Conservation (phyloP, 2,797 vertebrate species). For the Babyrousa celebensis region DNA sequence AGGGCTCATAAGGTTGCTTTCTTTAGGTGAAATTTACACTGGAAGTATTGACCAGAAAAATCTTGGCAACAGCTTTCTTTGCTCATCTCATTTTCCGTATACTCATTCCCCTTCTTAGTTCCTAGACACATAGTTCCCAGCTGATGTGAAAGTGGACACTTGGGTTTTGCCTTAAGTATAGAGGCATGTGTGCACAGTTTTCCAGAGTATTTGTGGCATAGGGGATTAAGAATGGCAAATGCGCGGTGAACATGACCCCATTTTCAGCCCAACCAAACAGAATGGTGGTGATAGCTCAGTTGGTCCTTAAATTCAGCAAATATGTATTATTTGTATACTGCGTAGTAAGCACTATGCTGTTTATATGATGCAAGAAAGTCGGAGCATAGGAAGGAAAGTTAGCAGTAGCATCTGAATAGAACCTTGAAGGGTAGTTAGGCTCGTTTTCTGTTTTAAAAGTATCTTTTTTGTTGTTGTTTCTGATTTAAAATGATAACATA, state of each 20-base stretch:
- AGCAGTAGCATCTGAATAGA: slow-evolving; percentile 7
- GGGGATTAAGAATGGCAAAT: neutral
- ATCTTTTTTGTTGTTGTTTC: slow-evolving; percentile 36
- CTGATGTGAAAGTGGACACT: neutral
- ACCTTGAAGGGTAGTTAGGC: slow-evolving; percentile 37
- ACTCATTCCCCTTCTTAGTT: neutral
- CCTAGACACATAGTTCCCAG: neutral
- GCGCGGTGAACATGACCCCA: neutral
- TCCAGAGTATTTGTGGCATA: neutral
- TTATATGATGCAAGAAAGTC: neutral
- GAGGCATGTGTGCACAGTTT: slow-evolving; percentile 7
- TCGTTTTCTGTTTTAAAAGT: slow-evolving; percentile 50
- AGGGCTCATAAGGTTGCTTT: neutral
- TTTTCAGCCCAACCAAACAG: slow-evolving; percentile 34
- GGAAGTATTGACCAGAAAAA: slow-evolving; percentile 26
- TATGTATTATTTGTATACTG: neutral
- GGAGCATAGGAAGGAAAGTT: slow-evolving; percentile 13
- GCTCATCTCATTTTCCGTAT: neutral
- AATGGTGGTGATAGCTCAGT: neutral
- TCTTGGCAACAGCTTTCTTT: slow-evolving; percentile 50
- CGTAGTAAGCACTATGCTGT: neutral
- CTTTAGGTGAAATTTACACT: slow-evolving; percentile 18
- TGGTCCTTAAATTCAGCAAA: slow-evolving; percentile 56
- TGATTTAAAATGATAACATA: slow-evolving; percentile 48
- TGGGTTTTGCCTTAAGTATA: slow-evolving; percentile 12